A percentile compares a stretch with the other conserved stretches of the same genome.
These are phyloP conservation scores for Pterocles orientalis DNA, from an alignment of 2,113 vertebrate genomes.

Conservation along the genomic window DNA sequence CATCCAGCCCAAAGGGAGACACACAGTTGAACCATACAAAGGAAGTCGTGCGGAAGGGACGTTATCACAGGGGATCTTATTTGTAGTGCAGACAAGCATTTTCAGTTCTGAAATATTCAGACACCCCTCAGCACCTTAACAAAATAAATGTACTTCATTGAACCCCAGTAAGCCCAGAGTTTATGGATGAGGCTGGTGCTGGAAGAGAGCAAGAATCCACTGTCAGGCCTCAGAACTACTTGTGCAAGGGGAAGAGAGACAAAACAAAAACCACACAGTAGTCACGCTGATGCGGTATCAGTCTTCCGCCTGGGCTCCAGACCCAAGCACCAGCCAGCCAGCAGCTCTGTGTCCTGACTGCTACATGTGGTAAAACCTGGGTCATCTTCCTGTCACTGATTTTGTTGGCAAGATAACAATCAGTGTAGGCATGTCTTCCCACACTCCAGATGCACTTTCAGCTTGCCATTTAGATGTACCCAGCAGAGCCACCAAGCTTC, in stretches of 20 bases:
- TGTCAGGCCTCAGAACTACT: not conserved
- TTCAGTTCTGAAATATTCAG: conserved; percentile 21
- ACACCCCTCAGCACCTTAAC: not conserved
- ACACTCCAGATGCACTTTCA: not conserved
- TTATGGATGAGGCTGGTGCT: not conserved
- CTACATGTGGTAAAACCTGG: not conserved
- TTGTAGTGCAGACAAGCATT: conserved; percentile 21
- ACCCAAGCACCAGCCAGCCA: not conserved
- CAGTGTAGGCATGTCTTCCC: not conserved
- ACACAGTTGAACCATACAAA: not conserved
- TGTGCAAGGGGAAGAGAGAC: not conserved
- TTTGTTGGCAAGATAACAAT: not conserved
- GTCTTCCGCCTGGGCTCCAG: not conserved
- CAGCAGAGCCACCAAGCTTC: not conserved
- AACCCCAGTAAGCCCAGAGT: not conserved
- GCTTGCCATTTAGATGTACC: not conserved
- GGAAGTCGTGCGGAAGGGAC: not conserved
- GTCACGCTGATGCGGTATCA: not conserved
- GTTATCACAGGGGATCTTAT: not conserved
- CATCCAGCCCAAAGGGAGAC: not conserved
- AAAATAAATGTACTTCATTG: not conserved
- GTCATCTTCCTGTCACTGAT: not conserved
- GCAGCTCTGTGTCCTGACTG: not conserved
- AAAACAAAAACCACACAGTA: not conserved
- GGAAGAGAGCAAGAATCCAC: not conserved